These are phyloP conservation scores for Drosophila carrolli DNA, from an alignment of 1,140 invertebrate species.

Conservation along the genomic window DNA sequence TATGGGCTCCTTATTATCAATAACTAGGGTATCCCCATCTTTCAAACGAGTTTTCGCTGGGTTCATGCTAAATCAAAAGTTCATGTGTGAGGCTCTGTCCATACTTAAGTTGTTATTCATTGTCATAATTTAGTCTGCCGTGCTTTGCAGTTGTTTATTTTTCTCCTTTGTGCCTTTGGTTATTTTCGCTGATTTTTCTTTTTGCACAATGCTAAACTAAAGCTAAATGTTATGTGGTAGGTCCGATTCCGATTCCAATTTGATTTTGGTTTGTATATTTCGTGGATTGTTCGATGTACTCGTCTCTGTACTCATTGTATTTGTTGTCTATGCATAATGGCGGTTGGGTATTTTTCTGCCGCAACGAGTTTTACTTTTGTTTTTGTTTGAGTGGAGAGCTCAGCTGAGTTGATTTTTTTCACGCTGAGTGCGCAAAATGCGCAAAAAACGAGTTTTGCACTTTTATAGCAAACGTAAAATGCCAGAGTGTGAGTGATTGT, in stretches of 20 bases:
- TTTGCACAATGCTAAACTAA: constrained; percentile 33
- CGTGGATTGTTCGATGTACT: constrained; percentile 17
- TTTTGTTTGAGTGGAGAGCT: constrained; percentile 49
- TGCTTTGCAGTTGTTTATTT: constrained; percentile 19
- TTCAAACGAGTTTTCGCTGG: background rate
- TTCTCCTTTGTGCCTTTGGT: constrained; percentile 1
- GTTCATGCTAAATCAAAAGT: constrained; percentile 37
- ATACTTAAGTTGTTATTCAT: constrained; percentile 48
- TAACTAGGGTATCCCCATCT: constrained; percentile 4
- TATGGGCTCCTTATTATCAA: background rate
- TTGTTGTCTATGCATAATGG: constrained; percentile 13
- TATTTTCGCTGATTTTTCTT: constrained; percentile 14
- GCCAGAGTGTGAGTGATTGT: constrained; percentile 29
- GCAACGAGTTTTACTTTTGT: constrained; percentile 60
- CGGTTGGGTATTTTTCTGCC: constrained; percentile 35
- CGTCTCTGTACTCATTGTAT: constrained; percentile 36
- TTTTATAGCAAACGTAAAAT: constrained; percentile 56
- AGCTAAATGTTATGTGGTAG: constrained; percentile 65
- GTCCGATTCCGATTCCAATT: constrained; percentile 48
- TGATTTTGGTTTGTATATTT: constrained; percentile 4
- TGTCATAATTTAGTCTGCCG: constrained; percentile 51
- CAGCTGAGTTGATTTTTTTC: constrained; percentile 46
- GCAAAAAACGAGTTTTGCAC: constrained; percentile 82
- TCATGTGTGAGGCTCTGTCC: constrained; percentile 32
- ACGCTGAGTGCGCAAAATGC: constrained; percentile 81